Conservation (phyloP, 2,888 invertebrate species). For the Fissipunctia ypsillon region DNA sequence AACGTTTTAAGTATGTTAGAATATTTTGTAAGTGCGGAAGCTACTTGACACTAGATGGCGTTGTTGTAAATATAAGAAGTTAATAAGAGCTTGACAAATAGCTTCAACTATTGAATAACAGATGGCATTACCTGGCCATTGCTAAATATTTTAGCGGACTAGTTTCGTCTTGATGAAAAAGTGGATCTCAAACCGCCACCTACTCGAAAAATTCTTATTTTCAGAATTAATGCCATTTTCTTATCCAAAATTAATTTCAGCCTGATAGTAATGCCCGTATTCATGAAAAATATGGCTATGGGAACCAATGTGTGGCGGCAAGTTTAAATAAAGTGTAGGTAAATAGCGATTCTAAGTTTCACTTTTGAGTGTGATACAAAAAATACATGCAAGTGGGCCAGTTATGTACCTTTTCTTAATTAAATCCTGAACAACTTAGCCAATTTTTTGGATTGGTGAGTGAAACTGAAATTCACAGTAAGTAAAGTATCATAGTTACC, state of each 20-base stretch:
- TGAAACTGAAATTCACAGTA: neutral
- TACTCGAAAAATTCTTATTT: neutral
- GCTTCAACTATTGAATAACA: conserved; percentile 41
- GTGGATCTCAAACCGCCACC: neutral
- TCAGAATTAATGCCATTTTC: neutral
- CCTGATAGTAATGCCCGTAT: no score
- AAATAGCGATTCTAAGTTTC: neutral
- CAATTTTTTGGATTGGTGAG: neutral
- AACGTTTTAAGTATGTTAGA: neutral
- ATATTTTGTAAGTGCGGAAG: neutral
- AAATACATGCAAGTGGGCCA: no score
- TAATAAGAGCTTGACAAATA: neutral
- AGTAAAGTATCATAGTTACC: no score
- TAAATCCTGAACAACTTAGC: neutral
- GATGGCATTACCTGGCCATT: conserved; percentile 32
- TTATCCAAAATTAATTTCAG: neutral
- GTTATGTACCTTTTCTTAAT: neutral
- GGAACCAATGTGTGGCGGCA: no score
- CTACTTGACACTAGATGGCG: conserved; percentile 69
- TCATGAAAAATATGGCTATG: neutral
- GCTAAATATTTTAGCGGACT: neutral
- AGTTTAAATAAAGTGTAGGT: neutral
- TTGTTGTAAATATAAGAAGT: neutral
- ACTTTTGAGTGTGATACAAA: neutral
- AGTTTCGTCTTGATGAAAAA: neutral